Evolutionary conservation across 2,888 invertebrate genomes (phyloP).

Genomic region (Phrixothrix hirtus): DNA sequence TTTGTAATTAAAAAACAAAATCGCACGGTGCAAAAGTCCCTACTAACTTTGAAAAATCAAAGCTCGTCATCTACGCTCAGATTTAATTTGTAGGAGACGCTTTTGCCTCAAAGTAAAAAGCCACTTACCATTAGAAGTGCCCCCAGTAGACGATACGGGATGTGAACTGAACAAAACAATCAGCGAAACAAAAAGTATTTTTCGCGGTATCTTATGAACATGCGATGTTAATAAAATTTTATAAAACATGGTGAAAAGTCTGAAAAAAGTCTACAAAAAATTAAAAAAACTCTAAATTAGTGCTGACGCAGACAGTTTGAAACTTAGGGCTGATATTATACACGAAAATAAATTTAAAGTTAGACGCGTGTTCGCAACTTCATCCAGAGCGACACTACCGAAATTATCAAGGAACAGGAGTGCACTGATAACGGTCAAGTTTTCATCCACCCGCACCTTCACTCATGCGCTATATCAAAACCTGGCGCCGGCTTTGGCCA

Average conservation of each 20-base stretch:
- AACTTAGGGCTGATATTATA: too few relatives aligned
- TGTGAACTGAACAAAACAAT: slow-evolving; percentile 38
- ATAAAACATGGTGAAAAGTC: slow-evolving; percentile 25
- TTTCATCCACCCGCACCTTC: slow-evolving; percentile 47
- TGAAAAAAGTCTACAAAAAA: slow-evolving; percentile 9
- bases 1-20: too few relatives aligned
- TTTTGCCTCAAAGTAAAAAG: slow-evolving; percentile 24
- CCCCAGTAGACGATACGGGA: slow-evolving; percentile 39
- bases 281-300: too few relatives aligned
- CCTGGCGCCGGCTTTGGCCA: slow-evolving; percentile 47
- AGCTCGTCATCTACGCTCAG: slow-evolving; percentile 49
- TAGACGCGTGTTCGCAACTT: slow-evolving; percentile 44
- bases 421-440: slow-evolving; percentile 48
- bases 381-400: slow-evolving; percentile 39
- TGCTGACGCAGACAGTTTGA: too few relatives aligned
- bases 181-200: slow-evolving; percentile 35
- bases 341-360: too few relatives aligned
- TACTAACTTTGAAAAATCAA: too few relatives aligned
- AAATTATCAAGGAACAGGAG: slow-evolving; percentile 41
- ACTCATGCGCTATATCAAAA: slow-evolving; percentile 51
- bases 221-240: slow-evolving; percentile 17
- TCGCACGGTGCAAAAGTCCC: too few relatives aligned
- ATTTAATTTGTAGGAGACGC: slow-evolving; percentile 45
- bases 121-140: slow-evolving; percentile 48
- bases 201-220: slow-evolving; percentile 23